A percentile compares a stretch with the other conserved stretches of the same genome.
Evolutionary conservation across 2,113 vertebrate species (phyloP).

Genomic region (Sarotherodon lohbergeri): DNA sequence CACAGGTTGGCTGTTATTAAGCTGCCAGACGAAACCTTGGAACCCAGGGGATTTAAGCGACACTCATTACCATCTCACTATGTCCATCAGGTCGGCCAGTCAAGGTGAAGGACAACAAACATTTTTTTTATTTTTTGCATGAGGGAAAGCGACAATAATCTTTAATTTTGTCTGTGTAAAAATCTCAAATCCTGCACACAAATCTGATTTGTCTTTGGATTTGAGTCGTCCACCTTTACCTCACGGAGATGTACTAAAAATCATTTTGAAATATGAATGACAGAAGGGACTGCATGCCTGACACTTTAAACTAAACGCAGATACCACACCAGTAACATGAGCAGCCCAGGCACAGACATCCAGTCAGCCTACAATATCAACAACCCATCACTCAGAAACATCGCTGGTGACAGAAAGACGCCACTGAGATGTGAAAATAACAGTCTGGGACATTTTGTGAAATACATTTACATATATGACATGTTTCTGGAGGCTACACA

Average conservation of each 20-base stretch:
- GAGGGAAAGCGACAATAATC: not conserved
- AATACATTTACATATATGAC: not conserved
- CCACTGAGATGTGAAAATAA: not conserved
- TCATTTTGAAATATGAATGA: not conserved
- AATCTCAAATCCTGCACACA: not conserved
- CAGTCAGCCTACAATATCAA: not conserved
- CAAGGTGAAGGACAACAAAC: slow-evolving; percentile 21
- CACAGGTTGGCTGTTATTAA: slow-evolving; percentile 68
- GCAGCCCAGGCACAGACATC: not conserved
- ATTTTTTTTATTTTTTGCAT: not conserved
- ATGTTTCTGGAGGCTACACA: not conserved
- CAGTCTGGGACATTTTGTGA: not conserved
- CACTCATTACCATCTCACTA: slow-evolving; percentile 25
- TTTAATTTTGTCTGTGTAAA: slow-evolving; percentile 16
- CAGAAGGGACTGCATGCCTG: not conserved
- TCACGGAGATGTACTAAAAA: not conserved
- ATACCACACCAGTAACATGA: not conserved
- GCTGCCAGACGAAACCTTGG: slow-evolving; percentile 30
- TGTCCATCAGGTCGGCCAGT: slow-evolving; percentile 23
- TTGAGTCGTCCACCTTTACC: not conserved
- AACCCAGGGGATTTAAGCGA: slow-evolving; percentile 47
- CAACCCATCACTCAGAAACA: not conserved
- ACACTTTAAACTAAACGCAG: not conserved
- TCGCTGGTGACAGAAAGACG: not conserved
- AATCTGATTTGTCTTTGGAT: not conserved